Evolutionary conservation across 2,888 invertebrate species (phyloP).

Genomic region (Punctoribates punctum): DNA sequence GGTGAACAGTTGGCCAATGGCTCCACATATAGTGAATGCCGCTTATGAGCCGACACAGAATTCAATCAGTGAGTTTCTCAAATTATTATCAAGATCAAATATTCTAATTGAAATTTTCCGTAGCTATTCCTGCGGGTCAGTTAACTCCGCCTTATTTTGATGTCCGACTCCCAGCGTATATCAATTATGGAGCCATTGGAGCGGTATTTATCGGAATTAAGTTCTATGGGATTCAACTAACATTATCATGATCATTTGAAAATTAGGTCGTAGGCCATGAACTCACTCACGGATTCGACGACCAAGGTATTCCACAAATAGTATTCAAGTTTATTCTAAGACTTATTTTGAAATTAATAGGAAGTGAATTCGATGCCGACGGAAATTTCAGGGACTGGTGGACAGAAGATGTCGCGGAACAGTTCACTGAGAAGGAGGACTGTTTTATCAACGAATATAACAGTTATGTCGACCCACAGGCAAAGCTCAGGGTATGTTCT

Average conservation of each 20-base stretch:
- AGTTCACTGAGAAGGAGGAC: constrained; percentile 48
- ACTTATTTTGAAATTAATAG: constrained; percentile 52
- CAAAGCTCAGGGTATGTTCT: constrained; percentile 50
- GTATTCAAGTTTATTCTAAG: constrained; percentile 52
- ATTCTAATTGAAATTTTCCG: background rate
- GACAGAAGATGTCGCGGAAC: constrained; percentile 47
- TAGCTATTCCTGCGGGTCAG: constrained; percentile 39
- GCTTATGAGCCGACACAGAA: constrained; percentile 38
- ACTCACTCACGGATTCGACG: constrained; percentile 85
- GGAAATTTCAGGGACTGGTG: constrained; percentile 50
- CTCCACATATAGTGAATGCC: constrained; percentile 37
- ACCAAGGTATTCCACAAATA: constrained; percentile 58
- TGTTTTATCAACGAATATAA: constrained; percentile 51
- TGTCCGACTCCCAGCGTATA: constrained; percentile 2
- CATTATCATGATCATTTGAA: no score
- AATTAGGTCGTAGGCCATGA: constrained; percentile 73
- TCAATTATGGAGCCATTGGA: constrained; percentile 43
- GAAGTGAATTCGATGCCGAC: constrained; percentile 56
- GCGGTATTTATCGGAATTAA: no score
- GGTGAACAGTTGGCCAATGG: constrained; percentile 36
- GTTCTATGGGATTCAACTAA: no score
- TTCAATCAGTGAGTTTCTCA: constrained; percentile 38
- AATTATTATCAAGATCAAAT: background rate
- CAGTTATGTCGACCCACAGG: constrained; percentile 55
- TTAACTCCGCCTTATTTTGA: constrained; percentile 32